Base-by-base conservation (phyloP, 2,888 invertebrate species). In the Drosophila parthenogenetica region DNA sequence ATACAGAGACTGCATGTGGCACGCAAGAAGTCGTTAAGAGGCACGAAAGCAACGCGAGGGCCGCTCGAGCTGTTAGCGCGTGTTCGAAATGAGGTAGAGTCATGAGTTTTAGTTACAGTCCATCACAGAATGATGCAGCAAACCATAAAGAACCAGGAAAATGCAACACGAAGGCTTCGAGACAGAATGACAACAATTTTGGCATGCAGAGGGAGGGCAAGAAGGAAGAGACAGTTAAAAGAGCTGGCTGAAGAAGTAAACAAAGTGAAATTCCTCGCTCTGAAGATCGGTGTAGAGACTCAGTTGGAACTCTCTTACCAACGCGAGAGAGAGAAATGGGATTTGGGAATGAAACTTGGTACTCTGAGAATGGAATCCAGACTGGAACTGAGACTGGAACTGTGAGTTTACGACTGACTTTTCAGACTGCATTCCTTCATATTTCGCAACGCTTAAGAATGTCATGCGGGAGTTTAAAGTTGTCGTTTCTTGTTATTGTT, bases 381-480 rank as follows among this genome's bases (percentile, higher is more conserved):
- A 53, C 39, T 49, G 43, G 8, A 40, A 37, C 51, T 39, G 14
- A 5, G 46, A 37, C 51, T 39, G 14, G 13, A 29, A 62, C 50
- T 13, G 42, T 62, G 63, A 59, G 58, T 53, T 72, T 63, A 62
- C 64, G 63, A 68, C 61, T 45, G 37, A 50, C 35, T 14, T 13
- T 16, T 0, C 13, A 13, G 73, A 75, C 78, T 78, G 87, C 85
- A 81, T 86, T 86, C 83, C 81, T 83, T 82, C 71, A 86, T 80
- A 84, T 86, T 83, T 84, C 60, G 81, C 84, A 84, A 87, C 72
- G 84, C 54, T 77, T 10, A 79, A 75, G 79, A 81, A 87, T 81
- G 69, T 70, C 77, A 74, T 71, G 70, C 63, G 77, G 67, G 75
- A 55, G 71, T 54, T 45, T 51, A 22, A 37, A 22, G 22, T 16